Evolutionary conservation across 2,113 vertebrate species (phyloP).

Genomic region (Chrysochloris asiatica): DNA sequence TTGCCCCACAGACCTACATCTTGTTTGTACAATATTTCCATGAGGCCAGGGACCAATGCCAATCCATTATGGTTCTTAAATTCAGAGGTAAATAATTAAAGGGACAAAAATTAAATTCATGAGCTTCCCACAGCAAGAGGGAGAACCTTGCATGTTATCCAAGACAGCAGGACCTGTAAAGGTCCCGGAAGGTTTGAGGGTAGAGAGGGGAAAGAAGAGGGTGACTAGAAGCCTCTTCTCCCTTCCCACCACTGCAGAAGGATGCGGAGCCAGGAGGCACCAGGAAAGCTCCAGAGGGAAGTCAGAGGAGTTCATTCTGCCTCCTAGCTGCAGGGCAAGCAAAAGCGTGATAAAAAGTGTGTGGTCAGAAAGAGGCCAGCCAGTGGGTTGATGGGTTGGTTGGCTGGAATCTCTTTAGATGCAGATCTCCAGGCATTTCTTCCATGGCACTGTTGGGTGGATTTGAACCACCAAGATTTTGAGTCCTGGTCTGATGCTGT

Average conservation of each 20-base stretch:
- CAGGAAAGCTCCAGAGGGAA: too few species aligned
- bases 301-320: not conserved
- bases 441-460: too few species aligned
- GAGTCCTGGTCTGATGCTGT: too few species aligned
- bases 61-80: not conserved
- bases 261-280: not conserved
- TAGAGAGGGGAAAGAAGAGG: too few species aligned
- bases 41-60: constrained; percentile 19
- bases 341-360: not conserved
- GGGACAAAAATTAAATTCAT: not conserved
- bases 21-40: constrained; percentile 50
- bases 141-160: not conserved
- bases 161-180: not conserved
- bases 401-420: too few species aligned
- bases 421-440: too few species aligned
- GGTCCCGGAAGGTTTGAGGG: not conserved
- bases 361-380: not conserved
- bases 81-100: constrained; percentile 31
- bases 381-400: too few species aligned
- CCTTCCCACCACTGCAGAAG: too few species aligned
- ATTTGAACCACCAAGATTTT: too few species aligned
- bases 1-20: constrained; percentile 45
- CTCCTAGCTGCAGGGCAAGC: not conserved
- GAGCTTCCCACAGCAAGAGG: not conserved
- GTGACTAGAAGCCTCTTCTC: not conserved